Evolutionary conservation across 1,140 invertebrate species (phyloP).

Genomic region (Brachystomella parvula): DNA sequence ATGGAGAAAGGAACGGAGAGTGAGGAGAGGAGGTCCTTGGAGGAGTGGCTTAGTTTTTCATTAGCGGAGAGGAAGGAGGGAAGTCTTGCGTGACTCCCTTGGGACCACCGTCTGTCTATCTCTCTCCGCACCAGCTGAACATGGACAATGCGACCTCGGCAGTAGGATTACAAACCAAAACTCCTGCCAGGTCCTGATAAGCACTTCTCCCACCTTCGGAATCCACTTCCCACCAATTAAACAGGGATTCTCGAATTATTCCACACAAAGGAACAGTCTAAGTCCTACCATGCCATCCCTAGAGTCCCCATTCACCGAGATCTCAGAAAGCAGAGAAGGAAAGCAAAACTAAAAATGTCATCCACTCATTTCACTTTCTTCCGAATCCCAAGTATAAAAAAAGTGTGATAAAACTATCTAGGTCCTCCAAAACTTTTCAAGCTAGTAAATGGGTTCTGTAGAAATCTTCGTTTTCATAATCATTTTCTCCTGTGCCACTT

Average conservation of each 20-base stretch:
- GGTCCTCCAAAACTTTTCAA: background rate
- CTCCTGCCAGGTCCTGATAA: constrained; percentile 1
- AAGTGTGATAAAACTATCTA: background rate
- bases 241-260: constrained; percentile 7
- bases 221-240: constrained; percentile 11
- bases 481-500: no score
- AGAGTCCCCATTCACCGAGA: background rate
- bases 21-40: background rate
- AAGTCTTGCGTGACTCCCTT: background rate
- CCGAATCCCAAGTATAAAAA: background rate
- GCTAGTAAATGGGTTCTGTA: background rate
- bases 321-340: background rate
- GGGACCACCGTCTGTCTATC: background rate
- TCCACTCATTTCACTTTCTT: background rate
- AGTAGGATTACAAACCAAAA: background rate
- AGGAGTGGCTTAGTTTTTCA: background rate
- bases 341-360: background rate
- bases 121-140: constrained; percentile 2
- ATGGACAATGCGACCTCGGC: background rate
- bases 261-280: background rate
- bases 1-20: background rate
- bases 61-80: background rate
- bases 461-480: no score
- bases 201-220: background rate
- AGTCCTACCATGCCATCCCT: background rate